Base-by-base conservation (phyloP, 2,797 vertebrate species). In the Syncerus caffer region DNA sequence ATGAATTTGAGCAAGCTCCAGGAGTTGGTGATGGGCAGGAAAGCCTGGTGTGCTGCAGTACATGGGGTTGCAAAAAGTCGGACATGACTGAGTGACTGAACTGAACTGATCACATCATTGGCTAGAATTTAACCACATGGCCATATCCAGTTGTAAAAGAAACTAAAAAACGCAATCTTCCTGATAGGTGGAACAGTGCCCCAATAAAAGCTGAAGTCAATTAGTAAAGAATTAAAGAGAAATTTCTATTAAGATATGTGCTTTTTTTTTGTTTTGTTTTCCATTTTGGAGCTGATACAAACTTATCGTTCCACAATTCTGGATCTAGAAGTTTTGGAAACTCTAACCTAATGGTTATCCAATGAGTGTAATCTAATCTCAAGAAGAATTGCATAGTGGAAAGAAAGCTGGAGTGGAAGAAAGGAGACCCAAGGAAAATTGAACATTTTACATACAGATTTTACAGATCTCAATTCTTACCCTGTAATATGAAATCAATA, bases 191-290 rank as follows among this genome's bases (percentile, higher is more conserved):
- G 19, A 64, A 62, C 55, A 50, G 3, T 23, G 2, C 4, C 6
- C 14, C 38, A 87, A 38, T 80, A 34, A 92, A 85, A 79, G 57
- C 3, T 17, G 3, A 2, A 31, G 31, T 89, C 16, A 8, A 31
- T 64, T 83, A n/a, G 3, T 78, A 58, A 71, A 12, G 8, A 83
- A 67, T 89, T 91, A 79, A 62, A 88, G 2, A 85, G 13, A 57
- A 10, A 82, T 23, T 78, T 45, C 85, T 87, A 25, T 82, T 80
- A 15, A 80, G 19, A 14, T 25, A 27, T 42, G 0, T 50, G 0
- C 0, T 4, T 3, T 0, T 55, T 57, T n/a, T 62, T 15, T 7
- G 34, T 38, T 12, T 71, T 6, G 4, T 11, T 21, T 23, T 88
- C 14, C 4, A 57, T 76, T 89, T 92, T 93, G 42, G 15, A 57